These are phyloP conservation scores for Calcarius lapponicus DNA, from an alignment of 2,797 vertebrate species.

Conservation along the genomic window DNA sequence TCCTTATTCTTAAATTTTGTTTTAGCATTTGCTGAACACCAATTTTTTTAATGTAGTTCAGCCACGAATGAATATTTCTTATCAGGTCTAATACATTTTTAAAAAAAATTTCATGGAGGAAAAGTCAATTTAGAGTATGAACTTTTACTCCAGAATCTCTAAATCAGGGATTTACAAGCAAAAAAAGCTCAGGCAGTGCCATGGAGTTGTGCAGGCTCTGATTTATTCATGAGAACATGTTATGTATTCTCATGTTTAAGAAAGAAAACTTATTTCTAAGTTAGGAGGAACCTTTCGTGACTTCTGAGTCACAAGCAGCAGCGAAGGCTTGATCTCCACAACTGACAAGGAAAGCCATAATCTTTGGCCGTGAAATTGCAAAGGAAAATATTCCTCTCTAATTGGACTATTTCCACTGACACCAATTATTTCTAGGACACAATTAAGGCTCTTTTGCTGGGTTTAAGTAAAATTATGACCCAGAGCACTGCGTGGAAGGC, in stretches of 20 bases:
- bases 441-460: slow-evolving; percentile 64
- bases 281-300: not conserved
- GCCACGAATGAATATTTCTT: not conserved
- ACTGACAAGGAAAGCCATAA: slow-evolving; percentile 20
- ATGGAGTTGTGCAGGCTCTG: not conserved
- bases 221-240: not conserved
- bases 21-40: not conserved
- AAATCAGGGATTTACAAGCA: not conserved
- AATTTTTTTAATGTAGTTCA: not conserved
- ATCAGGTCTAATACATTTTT: not conserved
- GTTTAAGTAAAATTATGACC: slow-evolving; percentile 54
- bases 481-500: slow-evolving; percentile 8
- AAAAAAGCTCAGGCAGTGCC: not conserved
- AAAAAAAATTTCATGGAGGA: not conserved
- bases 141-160: not conserved
- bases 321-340: slow-evolving; percentile 18
- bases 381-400: slow-evolving; percentile 47
- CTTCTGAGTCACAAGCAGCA: slow-evolving; percentile 16
- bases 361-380: slow-evolving; percentile 13
- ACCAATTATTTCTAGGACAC: slow-evolving; percentile 68
- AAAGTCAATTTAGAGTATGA: not conserved
- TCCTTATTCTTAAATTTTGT: not conserved
- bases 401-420: slow-evolving; percentile 67
- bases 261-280: not conserved
- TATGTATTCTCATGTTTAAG: not conserved